Conservation (phyloP, 2,113 vertebrate species). For the Serilophus lunatus region DNA sequence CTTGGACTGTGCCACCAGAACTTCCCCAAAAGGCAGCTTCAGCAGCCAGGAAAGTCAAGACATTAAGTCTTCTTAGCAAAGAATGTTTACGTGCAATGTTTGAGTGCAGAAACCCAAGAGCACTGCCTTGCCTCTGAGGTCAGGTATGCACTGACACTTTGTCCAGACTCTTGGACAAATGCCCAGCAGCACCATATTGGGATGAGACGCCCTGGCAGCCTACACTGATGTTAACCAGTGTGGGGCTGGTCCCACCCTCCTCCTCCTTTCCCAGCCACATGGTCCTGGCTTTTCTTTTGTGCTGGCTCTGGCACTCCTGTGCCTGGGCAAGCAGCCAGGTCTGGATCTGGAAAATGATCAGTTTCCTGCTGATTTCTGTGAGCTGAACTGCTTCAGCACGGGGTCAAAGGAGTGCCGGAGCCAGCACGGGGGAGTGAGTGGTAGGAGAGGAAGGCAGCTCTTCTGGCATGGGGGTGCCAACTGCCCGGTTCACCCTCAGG, state of each 20-base stretch:
- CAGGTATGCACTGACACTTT: background rate
- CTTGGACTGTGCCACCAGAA: background rate
- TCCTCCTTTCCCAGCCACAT: slow-evolving; percentile 14
- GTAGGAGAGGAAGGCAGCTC: background rate
- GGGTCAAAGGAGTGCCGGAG: background rate
- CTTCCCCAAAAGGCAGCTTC: background rate
- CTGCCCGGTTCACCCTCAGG: fast-evolving
- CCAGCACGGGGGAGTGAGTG: background rate
- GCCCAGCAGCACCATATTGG: background rate
- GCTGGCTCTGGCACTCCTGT: slow-evolving; percentile 54
- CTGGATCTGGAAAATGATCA: slow-evolving; percentile 54
- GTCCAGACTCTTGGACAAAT: background rate
- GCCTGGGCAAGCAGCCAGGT: slow-evolving; percentile 49
- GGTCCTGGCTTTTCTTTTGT: slow-evolving; percentile 24
- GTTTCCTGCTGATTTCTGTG: slow-evolving; percentile 39
- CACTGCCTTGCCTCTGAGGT: background rate
- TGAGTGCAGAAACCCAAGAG: background rate
- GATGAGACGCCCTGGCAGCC: background rate
- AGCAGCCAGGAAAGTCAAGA: background rate
- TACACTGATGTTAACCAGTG: fast-evolving
- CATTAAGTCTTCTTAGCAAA: background rate
- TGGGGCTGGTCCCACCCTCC: background rate
- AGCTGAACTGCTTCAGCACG: background rate
- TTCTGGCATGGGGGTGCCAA: fast-evolving
- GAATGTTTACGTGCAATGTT: background rate